Evolutionary conservation across 2,113 vertebrate genomes (phyloP).

Genomic region (Phoxinus phoxinus): DNA sequence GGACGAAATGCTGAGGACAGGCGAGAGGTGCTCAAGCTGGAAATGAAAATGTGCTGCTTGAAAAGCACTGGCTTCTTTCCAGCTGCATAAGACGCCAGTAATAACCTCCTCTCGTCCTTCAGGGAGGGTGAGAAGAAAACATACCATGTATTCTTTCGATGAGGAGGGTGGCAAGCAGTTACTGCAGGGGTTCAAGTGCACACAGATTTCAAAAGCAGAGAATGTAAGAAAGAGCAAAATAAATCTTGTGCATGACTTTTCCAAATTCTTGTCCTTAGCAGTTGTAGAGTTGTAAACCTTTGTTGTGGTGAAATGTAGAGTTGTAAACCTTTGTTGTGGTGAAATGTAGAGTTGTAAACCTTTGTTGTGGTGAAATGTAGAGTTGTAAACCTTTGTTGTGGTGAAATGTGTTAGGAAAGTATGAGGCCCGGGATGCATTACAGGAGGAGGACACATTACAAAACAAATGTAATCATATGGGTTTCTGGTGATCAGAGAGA

Average conservation of each 20-base stretch:
- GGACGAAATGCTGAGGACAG: slow-evolving; percentile 27
- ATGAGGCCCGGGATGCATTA: neutral
- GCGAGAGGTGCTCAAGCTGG: slow-evolving; percentile 61
- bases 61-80: slow-evolving; percentile 68
- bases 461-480: neutral
- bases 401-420: neutral
- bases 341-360: neutral
- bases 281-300: neutral
- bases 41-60: slow-evolving; percentile 74
- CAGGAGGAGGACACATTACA: neutral
- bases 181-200: slow-evolving; percentile 14
- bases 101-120: slow-evolving; percentile 56
- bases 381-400: neutral
- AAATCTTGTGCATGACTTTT: neutral
- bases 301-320: neutral
- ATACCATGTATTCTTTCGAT: slow-evolving; percentile 46
- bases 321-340: neutral
- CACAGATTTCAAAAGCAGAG: slow-evolving; percentile 11
- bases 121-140: slow-evolving; percentile 51
- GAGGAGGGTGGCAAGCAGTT: slow-evolving; percentile 32
- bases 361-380: slow-evolving; percentile 7
- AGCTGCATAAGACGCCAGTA: slow-evolving; percentile 57
- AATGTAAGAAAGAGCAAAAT: neutral
- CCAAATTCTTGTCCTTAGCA: neutral
- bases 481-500: neutral